Percentiles rank a stretch among this genome's conserved stretches.
Conservation (phyloP, 2,888 invertebrate genomes). For the Syritta pipiens region DNA sequence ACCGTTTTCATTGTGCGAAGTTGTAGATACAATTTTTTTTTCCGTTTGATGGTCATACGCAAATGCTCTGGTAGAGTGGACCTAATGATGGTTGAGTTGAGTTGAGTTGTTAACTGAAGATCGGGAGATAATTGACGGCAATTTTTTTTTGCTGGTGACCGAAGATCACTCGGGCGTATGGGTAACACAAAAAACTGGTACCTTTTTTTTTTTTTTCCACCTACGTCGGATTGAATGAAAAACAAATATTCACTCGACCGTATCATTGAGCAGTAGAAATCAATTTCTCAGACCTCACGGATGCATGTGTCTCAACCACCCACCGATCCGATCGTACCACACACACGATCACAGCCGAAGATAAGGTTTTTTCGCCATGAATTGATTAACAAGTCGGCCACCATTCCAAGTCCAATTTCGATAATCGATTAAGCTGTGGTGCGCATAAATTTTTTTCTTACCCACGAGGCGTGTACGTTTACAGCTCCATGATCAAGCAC, state of each 20-base stretch:
- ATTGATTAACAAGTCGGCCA: slow-evolving; percentile 66
- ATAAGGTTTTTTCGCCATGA: slow-evolving; percentile 57
- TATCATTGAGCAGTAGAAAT: slow-evolving; percentile 51
- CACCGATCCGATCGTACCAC: slow-evolving; percentile 17
- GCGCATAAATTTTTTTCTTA: slow-evolving; percentile 41
- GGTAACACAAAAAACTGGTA: too few species aligned
- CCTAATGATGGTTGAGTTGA: slow-evolving; percentile 57
- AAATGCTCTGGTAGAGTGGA: slow-evolving; percentile 53
- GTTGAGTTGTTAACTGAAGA: too few species aligned
- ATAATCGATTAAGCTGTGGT: slow-evolving; percentile 57
- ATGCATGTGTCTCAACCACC: slow-evolving; percentile 33
- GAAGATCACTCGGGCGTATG: too few species aligned
- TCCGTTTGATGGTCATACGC: slow-evolving; percentile 36
- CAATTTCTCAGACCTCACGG: slow-evolving; percentile 28
- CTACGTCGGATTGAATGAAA: too few species aligned
- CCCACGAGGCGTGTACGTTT: slow-evolving; percentile 12
- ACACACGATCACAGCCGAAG: slow-evolving; percentile 32
- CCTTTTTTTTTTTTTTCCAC: too few species aligned
- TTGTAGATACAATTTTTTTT: slow-evolving; percentile 1
- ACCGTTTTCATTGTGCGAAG: slow-evolving; percentile 59
- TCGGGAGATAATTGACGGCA: too few species aligned
- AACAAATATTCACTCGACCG: slow-evolving; percentile 47
- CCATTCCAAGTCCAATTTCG: slow-evolving; percentile 42
- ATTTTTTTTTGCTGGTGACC: too few species aligned
- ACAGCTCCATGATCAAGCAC: background rate